These are phyloP conservation scores for Capromys pilorides DNA, from an alignment of 2,797 vertebrate genomes.

Conservation along the genomic window DNA sequence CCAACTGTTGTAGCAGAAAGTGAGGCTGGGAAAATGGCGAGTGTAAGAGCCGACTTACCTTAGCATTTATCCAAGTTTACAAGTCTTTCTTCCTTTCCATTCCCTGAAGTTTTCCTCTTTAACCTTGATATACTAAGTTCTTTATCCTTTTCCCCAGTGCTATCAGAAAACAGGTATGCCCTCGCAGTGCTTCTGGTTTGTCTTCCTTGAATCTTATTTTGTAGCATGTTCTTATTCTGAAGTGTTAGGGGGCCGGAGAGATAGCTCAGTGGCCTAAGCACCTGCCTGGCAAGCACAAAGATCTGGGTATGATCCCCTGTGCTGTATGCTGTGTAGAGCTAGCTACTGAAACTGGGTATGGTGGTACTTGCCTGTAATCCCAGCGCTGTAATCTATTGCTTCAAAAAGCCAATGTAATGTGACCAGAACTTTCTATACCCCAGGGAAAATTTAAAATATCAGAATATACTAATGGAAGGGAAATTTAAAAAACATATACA, in stretches of 20 bases:
- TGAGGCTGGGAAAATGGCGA: neutral
- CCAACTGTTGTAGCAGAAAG: neutral
- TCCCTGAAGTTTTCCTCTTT: conserved; percentile 33
- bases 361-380: too few species aligned
- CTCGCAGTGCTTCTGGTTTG: neutral
- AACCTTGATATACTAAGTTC: conserved; percentile 36
- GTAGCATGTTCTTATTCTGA: conserved; percentile 45
- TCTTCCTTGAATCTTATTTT: neutral
- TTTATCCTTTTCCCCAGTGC: neutral
- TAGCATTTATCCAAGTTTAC: conserved; percentile 46
- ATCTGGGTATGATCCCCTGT: too few species aligned
- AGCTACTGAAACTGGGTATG: too few species aligned
- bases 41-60: conserved; percentile 22
- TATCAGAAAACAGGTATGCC: conserved; percentile 2
- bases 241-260: neutral
- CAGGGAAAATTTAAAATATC: conserved; percentile 20
- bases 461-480: neutral
- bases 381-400: neutral
- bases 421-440: neutral
- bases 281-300: too few species aligned
- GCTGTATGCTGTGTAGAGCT: too few species aligned
- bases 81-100: conserved; percentile 26
- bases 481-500: neutral
- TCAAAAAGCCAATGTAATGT: conserved; percentile 9
- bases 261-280: too few species aligned